Percentiles rank a stretch among this genome's conserved stretches.
phyloP scores from a whole-genome alignment of 2,113 vertebrate genomes.

The Nothocercus nigrocapillus region DNA sequence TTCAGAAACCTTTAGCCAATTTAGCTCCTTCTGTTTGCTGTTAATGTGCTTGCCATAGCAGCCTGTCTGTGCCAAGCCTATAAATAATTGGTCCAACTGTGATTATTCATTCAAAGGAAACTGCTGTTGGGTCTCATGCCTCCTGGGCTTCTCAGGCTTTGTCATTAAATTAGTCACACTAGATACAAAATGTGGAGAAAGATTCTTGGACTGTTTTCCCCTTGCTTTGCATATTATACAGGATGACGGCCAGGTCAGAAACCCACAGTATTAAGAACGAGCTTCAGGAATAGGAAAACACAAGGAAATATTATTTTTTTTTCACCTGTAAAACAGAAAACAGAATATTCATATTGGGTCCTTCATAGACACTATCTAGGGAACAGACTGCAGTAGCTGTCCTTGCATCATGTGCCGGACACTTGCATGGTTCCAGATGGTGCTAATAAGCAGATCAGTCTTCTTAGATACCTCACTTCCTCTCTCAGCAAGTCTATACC shows the following conservation, averaged over 20 bases:
- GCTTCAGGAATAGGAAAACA: background rate
- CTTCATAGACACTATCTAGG: background rate
- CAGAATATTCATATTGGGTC: background rate
- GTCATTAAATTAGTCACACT: background rate
- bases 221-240: background rate
- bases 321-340: background rate
- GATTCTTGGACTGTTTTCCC: background rate
- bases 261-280: background rate
- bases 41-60: conserved; percentile 35
- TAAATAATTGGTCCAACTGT: conserved; percentile 45
- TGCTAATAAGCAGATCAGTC: background rate
- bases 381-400: background rate
- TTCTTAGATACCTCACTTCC: background rate
- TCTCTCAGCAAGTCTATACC: background rate
- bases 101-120: conserved; percentile 37
- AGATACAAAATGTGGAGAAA: background rate
- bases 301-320: background rate
- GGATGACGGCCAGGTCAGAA: background rate
- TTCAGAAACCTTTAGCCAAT: conserved; percentile 54
- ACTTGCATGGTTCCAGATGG: background rate
- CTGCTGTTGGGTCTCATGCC: conserved; percentile 14
- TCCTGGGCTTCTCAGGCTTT: conserved; percentile 15
- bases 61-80: background rate
- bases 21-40: conserved; percentile 61
- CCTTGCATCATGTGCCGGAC: background rate